Evolutionary conservation across 2,113 vertebrate genomes (phyloP).

Genomic region (Corvus moneduloides): DNA sequence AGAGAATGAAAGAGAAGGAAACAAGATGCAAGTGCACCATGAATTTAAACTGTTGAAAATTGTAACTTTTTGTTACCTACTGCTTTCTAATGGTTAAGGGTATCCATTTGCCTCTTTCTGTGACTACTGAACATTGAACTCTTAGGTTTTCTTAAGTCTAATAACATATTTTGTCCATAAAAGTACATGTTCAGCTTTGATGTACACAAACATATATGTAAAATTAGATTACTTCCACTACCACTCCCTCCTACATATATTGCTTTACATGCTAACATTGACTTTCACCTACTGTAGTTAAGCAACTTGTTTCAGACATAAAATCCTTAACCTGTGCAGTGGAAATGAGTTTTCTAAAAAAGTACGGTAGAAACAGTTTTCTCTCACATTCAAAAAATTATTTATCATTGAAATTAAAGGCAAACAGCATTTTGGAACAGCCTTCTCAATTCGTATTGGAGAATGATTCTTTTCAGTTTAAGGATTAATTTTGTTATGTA

Average conservation of each 20-base stretch:
- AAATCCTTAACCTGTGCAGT: background rate
- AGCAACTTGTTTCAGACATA: background rate
- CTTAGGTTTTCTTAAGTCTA: background rate
- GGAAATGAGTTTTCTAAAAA: background rate
- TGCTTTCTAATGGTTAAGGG: background rate
- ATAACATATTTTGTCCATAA: background rate
- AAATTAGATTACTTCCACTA: background rate
- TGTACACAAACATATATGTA: background rate
- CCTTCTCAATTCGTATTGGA: background rate
- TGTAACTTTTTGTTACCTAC: rapidly evolving
- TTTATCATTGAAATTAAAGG: background rate
- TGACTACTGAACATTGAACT: background rate
- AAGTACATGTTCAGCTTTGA: background rate
- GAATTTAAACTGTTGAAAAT: background rate
- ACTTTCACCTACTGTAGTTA: background rate
- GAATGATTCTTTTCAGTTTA: background rate
- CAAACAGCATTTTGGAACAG: background rate
- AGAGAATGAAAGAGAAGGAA: background rate
- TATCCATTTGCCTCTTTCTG: background rate
- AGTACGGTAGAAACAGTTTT: background rate
- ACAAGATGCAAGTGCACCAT: background rate
- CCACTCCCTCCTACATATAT: background rate
- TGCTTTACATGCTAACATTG: background rate
- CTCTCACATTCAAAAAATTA: background rate
- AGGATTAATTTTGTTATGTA: background rate